A percentile compares a stretch with the other conserved stretches of the same genome.
phyloP scores from a whole-genome alignment of 2,113 vertebrate genomes.

The Riparia riparia region DNA sequence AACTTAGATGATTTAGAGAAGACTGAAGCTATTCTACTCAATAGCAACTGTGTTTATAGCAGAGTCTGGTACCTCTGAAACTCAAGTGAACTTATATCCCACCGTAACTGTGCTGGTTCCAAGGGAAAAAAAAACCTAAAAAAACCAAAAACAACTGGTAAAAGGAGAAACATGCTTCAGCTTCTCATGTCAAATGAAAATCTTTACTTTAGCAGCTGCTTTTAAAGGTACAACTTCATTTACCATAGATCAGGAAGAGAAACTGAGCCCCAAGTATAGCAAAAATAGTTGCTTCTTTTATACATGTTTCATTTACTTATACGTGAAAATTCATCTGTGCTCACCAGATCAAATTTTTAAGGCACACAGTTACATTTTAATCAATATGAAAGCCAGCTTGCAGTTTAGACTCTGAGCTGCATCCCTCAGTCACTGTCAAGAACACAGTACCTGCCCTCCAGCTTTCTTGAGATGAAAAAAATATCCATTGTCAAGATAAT shows the following conservation, averaged over 20 bases:
- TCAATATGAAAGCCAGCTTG: background rate
- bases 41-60: conserved; percentile 56
- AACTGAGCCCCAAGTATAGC: background rate
- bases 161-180: background rate
- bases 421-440: conserved; percentile 2
- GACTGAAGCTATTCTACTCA: conserved; percentile 41
- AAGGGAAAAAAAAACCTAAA: background rate
- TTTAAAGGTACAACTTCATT: conserved; percentile 24
- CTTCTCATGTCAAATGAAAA: background rate
- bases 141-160: background rate
- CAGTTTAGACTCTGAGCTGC: background rate
- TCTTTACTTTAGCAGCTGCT: background rate
- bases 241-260: background rate
- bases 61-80: conserved; percentile 59
- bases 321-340: background rate
- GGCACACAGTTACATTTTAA: background rate
- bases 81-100: conserved; percentile 5
- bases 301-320: background rate
- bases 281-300: background rate
- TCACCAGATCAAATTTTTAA: background rate
- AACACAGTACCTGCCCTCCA: background rate
- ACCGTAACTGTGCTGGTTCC: conserved; percentile 9
- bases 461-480: background rate
- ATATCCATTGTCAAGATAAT: background rate
- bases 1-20: conserved; percentile 41